Evolutionary conservation across 2,113 vertebrate genomes (phyloP), one percentile per base, ranked within the genome.

Genomic region (Oxygymnocypris stewartii): DNA sequence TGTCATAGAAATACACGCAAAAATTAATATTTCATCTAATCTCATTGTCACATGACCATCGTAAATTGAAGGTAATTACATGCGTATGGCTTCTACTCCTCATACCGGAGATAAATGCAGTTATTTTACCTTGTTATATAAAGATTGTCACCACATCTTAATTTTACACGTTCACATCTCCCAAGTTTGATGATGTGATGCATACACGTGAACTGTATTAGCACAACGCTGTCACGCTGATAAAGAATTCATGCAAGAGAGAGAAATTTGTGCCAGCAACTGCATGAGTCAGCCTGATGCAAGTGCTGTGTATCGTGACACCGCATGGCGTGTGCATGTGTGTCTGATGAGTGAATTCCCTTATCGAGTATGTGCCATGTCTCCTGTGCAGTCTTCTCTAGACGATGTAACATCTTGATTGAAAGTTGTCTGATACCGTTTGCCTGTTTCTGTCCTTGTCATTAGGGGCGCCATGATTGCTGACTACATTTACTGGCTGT

Each of bases 401-500:
- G 84, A 79, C n/a, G 37, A 78, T 88, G 86, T 85, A 85, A 76
- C 84, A 87, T 90, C 79, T 75, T 90, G 90, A 89, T 90, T 88
- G 88, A 91, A 89, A 90, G 88, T 85, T 89, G 87, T 85, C 88
- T 90, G 84, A 90, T 85, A 86, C 87, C 79, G 84, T 89, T 83
- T 88, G 74, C 90, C 85, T 90, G 91, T 87, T 94, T 93, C 89
- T 95, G 81, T 92, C 91, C 90, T 93, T 92, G 88, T 92, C 92
- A 88, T 80, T 91, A 96, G 96, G 93, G 95, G 94, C 25, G 89
- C 94, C 91, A 91, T 96, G 96, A 94, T 89, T 94, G 96, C 96
- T 95, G 95, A 96, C 95, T 95, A 92, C 87, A 91, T 95, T 61
- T 95, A 96, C 94, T 96, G 95, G 94, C 93, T 94, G 84, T 92